A percentile compares a stretch with the other conserved stretches of the same genome.
These are phyloP conservation scores for Galago senegalensis DNA, from an alignment of 2,797 vertebrate genomes.

Conservation along the genomic window DNA sequence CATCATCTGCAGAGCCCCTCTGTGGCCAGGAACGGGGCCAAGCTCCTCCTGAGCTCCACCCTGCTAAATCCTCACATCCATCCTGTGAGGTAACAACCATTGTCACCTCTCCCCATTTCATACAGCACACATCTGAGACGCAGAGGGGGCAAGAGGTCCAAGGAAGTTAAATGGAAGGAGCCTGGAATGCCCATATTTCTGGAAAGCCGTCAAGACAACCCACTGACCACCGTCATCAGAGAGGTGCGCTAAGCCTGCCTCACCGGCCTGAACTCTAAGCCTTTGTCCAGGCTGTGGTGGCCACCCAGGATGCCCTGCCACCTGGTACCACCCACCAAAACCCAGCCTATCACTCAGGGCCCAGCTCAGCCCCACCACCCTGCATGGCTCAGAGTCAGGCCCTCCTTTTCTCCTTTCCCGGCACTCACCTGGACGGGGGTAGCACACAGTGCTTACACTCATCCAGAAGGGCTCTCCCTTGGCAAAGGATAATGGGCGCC, in stretches of 20 bases:
- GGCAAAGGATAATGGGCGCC: rapidly evolving
- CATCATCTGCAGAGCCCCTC: background rate
- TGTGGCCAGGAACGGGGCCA: background rate
- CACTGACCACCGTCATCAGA: background rate
- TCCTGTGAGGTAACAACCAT: background rate
- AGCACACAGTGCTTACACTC: background rate
- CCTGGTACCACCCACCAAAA: background rate
- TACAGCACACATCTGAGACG: background rate
- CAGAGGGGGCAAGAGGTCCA: background rate
- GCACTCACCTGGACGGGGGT: too few relatives aligned
- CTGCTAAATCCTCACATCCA: background rate
- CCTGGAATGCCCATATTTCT: background rate
- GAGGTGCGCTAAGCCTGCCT: background rate
- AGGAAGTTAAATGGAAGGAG: background rate
- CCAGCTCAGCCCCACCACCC: background rate
- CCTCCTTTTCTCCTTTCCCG: background rate
- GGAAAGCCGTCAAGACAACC: background rate
- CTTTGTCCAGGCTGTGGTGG: background rate
- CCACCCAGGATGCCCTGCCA: background rate
- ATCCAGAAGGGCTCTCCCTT: background rate
- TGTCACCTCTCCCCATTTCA: background rate
- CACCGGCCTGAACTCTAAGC: rapidly evolving
- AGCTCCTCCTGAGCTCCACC: background rate
- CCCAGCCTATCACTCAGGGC: background rate
- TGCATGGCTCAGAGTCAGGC: too few relatives aligned